Evolutionary conservation across 1,140 invertebrate species (phyloP).

Genomic region (Phortica variegata): DNA sequence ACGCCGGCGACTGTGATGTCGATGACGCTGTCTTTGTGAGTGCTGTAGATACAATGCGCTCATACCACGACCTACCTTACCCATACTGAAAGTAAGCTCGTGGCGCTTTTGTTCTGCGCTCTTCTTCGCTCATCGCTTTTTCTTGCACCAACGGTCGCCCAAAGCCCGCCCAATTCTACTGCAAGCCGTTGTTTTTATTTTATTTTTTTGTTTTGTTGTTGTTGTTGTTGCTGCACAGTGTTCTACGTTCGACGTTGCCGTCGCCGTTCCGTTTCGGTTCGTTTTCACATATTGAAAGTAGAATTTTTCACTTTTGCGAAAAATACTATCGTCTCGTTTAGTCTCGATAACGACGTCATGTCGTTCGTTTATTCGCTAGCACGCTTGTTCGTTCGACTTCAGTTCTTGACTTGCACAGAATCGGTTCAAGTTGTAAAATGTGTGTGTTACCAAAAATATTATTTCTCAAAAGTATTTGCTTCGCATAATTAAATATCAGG

Average conservation of each 20-base stretch:
- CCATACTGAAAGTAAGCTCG: slow-evolving; percentile 48
- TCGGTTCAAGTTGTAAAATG: slow-evolving; percentile 4
- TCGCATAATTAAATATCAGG: too few relatives aligned
- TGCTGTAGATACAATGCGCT: slow-evolving; percentile 24
- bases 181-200: too few relatives aligned
- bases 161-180: too few relatives aligned
- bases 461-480: too few relatives aligned
- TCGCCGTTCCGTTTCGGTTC: slow-evolving; percentile 26
- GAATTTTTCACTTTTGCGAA: slow-evolving; percentile 54
- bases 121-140: slow-evolving; percentile 16
- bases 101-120: slow-evolving; percentile 12
- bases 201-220: too few relatives aligned
- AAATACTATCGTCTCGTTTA: slow-evolving; percentile 43
- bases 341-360: slow-evolving; percentile 54
- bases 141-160: slow-evolving; percentile 42
- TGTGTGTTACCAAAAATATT: too few relatives aligned
- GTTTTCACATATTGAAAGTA: slow-evolving; percentile 53
- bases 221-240: neutral
- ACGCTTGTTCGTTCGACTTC: slow-evolving; percentile 7
- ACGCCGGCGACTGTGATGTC: too few relatives aligned
- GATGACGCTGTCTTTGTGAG: neutral
- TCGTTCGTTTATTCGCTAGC: slow-evolving; percentile 38
- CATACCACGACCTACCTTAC: slow-evolving; percentile 54
- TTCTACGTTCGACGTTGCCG: slow-evolving; percentile 7
- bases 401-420: too few relatives aligned